These are phyloP conservation scores for Tapirus terrestris DNA, from an alignment of 2,113 vertebrate species.

Conservation along the genomic window DNA sequence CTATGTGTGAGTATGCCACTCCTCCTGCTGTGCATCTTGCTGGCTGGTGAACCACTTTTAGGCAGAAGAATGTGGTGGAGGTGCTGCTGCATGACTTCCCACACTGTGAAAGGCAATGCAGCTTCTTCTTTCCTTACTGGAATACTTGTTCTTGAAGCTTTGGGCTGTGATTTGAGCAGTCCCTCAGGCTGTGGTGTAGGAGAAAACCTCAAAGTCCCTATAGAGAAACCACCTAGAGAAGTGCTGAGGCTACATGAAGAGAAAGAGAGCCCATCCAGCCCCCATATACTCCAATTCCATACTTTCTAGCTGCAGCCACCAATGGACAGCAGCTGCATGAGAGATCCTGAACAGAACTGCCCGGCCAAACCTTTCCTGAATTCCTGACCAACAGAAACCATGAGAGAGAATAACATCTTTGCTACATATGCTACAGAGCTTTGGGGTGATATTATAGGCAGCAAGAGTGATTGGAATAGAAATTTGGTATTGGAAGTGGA, in stretches of 20 bases:
- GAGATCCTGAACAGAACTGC: not conserved
- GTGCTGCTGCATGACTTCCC: not conserved
- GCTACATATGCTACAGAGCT: not conserved
- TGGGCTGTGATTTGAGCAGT: not conserved
- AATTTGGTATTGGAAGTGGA: not conserved
- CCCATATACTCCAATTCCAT: not conserved
- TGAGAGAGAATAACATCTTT: not conserved
- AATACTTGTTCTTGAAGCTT: not conserved
- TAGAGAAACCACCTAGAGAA: not conserved
- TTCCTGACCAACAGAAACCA: not conserved
- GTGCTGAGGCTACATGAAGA: not conserved
- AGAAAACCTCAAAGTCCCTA: not conserved
- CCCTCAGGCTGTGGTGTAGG: not conserved
- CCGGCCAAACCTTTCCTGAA: not conserved
- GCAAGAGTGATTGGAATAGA: not conserved
- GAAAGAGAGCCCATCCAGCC: not conserved
- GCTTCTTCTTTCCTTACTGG: not conserved
- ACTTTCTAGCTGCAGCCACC: not conserved
- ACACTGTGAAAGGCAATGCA: not conserved
- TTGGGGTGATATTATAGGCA: not conserved
- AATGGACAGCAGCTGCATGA: not conserved
- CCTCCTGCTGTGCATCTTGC: not conserved
- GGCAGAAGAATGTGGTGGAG: not conserved
- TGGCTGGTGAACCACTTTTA: not conserved
- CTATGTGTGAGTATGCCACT: too few species aligned